Percentiles rank a stretch among this genome's conserved stretches.
These are phyloP conservation scores for Psilopsiagon aymara DNA, from an alignment of 2,113 vertebrate genomes.

Conservation along the genomic window DNA sequence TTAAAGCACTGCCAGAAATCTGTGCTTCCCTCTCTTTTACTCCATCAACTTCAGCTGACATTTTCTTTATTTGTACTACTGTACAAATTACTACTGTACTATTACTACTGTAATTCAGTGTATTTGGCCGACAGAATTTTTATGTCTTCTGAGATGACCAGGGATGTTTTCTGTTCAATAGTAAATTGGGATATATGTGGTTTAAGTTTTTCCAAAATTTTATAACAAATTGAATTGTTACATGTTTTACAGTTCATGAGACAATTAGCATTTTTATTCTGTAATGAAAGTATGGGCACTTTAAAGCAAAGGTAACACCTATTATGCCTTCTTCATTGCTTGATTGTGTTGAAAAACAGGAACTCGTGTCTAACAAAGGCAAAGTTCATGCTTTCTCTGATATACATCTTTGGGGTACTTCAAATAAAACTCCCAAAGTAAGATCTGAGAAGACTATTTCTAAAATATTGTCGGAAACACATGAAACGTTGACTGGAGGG, in stretches of 20 bases:
- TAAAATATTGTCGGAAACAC: slow-evolving; percentile 9
- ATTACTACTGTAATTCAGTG: not conserved
- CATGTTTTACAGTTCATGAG: not conserved
- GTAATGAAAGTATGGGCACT: not conserved
- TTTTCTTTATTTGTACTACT: not conserved
- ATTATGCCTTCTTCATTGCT: not conserved
- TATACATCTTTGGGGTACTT: not conserved
- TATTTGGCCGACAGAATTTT: not conserved
- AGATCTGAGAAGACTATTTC: not conserved
- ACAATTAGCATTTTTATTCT: slow-evolving; percentile 8
- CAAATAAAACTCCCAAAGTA: not conserved
- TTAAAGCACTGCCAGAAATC: not conserved
- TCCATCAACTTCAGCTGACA: not conserved
- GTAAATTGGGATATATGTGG: not conserved
- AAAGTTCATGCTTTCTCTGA: not conserved
- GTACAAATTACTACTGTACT: no score
- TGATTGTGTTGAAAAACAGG: not conserved
- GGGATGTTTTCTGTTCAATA: not conserved
- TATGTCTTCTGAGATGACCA: not conserved
- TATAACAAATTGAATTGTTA: not conserved
- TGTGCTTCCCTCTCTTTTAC: not conserved
- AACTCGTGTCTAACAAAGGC: not conserved
- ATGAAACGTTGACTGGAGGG: not conserved
- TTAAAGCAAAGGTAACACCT: not conserved
- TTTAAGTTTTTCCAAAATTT: not conserved